Base-by-base conservation (phyloP, 2,113 vertebrate species). In the Pteruthius melanotis region DNA sequence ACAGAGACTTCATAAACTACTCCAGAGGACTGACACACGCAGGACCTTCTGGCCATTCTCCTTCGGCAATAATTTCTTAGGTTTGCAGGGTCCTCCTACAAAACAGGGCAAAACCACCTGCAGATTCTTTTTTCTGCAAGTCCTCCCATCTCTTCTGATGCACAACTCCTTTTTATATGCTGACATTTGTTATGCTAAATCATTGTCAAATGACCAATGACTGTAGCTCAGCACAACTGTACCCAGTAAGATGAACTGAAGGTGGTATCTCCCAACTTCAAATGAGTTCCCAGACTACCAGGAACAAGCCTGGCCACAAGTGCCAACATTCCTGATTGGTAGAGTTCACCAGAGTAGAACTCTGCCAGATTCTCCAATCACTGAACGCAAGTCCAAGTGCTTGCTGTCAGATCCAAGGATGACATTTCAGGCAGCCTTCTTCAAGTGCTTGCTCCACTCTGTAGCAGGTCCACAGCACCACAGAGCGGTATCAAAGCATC, bases 401-500 rank as follows among this genome's bases (percentile, higher is more conserved):
- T 56, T 76, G 35, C 65, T 95, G 50, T 83, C 40, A 91, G 15
- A 87, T 17, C 11, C 11, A 49, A 9, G 39, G 49, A 63, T 22
- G n/a, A 14, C 11, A 83, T 72, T 72, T 64, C 27, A 53, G 49
- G 49, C 39, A 72, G 39, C 15, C 20, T 19, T 78, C 31, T n/a
- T 61, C 52, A 57, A 65, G 37, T 13, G 20, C 17, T 40, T 44
- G 22, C 42, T 70, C 22, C 13, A 12, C 50, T 57, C 74, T 45
- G 31, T 4, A 70, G 56, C 31, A 61, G 63, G 33, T 28, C 9
- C 22, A 49, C 23, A 71, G 23, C 10, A n/a, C 15, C 15, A 44
- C 0, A 2, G 12, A 44, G 12, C 2, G 5, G 3, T 23, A 79
- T 5, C 20, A 60, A 53, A 10, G 12, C n/a, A n/a, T 27, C 40